These are phyloP conservation scores for Oasisia sp. DNA, from an alignment of 2,888 invertebrate species.

Conservation along the genomic window DNA sequence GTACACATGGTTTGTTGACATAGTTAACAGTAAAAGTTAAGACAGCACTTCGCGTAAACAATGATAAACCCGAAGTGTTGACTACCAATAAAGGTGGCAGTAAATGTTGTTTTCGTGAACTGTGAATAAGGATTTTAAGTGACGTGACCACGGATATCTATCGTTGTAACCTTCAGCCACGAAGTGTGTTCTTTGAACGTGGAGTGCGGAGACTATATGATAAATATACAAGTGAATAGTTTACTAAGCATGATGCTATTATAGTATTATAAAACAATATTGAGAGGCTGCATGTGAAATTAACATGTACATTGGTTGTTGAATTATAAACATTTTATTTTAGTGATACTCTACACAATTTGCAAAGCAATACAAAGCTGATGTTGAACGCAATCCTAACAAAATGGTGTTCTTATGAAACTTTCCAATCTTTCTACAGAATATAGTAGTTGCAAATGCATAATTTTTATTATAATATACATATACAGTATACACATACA, in stretches of 20 bases:
- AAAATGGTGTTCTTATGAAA: too few relatives aligned
- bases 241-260: background rate
- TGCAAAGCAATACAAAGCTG: too few relatives aligned
- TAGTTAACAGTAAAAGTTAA: background rate
- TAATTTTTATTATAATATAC: too few relatives aligned
- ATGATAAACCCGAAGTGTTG: background rate
- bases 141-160: background rate
- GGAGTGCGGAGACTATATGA: background rate
- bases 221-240: background rate
- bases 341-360: too few relatives aligned
- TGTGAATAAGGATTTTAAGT: background rate
- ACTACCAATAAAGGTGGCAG: background rate
- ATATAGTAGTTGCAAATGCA: too few relatives aligned
- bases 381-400: too few relatives aligned
- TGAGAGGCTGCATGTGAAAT: too few relatives aligned
- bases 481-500: too few relatives aligned
- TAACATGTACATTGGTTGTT: too few relatives aligned
- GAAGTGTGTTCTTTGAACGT: background rate
- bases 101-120: background rate
- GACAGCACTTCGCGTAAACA: constrained; percentile 3
- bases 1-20: background rate
- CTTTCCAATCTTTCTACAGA: too few relatives aligned
- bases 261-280: background rate
- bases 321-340: too few relatives aligned
- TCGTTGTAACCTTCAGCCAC: background rate